These are phyloP conservation scores for Pachycephus smyrnensis DNA, from an alignment of 2,888 invertebrate species.

Conservation along the genomic window DNA sequence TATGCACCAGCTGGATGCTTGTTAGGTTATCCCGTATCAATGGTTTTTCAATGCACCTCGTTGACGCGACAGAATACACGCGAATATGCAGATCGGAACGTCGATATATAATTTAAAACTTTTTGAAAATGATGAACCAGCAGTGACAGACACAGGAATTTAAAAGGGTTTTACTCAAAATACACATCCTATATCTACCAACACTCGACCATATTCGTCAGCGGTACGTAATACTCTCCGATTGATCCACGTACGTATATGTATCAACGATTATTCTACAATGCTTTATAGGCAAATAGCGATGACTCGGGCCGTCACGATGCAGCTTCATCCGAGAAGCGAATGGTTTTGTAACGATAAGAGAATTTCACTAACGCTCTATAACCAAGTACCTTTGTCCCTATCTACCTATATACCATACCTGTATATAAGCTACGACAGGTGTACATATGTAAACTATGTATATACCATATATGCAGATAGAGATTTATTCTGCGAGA, in stretches of 20 bases:
- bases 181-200: not conserved
- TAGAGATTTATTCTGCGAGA: not conserved
- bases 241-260: not conserved
- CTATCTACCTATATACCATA: not conserved
- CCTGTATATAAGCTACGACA: not conserved
- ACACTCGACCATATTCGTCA: not conserved
- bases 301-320: not conserved
- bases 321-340: not conserved
- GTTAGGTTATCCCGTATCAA: not conserved
- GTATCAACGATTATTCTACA: not conserved
- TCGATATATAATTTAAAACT: not conserved
- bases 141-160: not conserved
- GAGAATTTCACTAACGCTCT: not conserved
- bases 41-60: not conserved
- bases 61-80: not conserved
- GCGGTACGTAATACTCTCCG: not conserved
- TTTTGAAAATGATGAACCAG: not conserved
- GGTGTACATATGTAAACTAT: not conserved
- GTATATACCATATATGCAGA: not conserved
- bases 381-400: not conserved
- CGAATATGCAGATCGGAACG: not conserved
- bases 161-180: not conserved
- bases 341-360: not conserved
- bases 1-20: not conserved
- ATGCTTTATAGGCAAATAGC: not conserved